A percentile compares a stretch with the other conserved stretches of the same genome.
These are phyloP conservation scores for Neoascia interrupta DNA, from an alignment of 2,888 invertebrate genomes.

Conservation along the genomic window DNA sequence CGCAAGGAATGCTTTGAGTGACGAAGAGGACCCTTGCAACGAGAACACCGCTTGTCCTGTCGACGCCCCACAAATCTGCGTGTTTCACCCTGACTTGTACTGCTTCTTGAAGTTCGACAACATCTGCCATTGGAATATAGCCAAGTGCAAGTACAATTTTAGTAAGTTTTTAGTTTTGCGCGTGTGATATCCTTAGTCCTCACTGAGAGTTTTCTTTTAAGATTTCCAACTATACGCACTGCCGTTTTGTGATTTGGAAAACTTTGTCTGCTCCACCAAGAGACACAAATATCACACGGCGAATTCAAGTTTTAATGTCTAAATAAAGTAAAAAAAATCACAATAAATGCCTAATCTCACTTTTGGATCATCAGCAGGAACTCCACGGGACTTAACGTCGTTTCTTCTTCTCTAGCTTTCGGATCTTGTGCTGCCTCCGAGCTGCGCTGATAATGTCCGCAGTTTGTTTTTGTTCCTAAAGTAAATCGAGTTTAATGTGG, in stretches of 20 bases:
- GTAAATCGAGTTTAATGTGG: constrained; percentile 16
- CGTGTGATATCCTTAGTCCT: background rate
- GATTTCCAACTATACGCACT: background rate
- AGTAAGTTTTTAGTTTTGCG: no score
- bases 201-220: background rate
- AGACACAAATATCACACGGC: background rate
- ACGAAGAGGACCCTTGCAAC: no score
- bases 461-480: constrained; percentile 70
- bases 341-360: constrained; percentile 54
- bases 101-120: constrained; percentile 26
- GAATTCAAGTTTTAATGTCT: constrained; percentile 23
- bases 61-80: constrained; percentile 15
- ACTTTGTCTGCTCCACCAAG: constrained; percentile 14
- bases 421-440: constrained; percentile 76
- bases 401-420: constrained; percentile 77
- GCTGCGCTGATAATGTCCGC: constrained; percentile 70
- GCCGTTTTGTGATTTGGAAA: constrained; percentile 32
- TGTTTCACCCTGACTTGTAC: background rate
- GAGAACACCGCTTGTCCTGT: background rate
- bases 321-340: constrained; percentile 63
- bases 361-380: background rate
- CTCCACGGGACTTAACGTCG: constrained; percentile 72
- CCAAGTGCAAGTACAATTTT: constrained; percentile 16
- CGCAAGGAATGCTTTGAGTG: no score
- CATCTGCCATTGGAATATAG: constrained; percentile 11